Conservation (phyloP, 2,113 vertebrate genomes). For the Tinamus guttatus region DNA sequence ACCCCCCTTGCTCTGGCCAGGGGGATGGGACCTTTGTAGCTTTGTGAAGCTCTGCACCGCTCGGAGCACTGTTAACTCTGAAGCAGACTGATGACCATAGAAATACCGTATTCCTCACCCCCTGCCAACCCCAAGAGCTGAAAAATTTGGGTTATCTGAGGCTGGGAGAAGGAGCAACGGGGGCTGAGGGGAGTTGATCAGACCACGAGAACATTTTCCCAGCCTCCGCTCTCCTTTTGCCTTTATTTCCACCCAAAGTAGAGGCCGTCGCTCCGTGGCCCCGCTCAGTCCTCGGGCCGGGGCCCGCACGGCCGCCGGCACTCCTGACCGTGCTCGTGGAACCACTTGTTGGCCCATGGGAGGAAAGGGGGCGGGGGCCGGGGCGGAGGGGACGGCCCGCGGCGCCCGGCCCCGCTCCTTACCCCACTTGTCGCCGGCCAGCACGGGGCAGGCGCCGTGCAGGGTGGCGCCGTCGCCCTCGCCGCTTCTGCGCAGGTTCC, state of each 20-base stretch:
- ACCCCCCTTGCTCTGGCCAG: too few species aligned
- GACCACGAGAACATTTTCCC: too few species aligned
- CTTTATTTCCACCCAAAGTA: neutral
- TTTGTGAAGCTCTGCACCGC: neutral
- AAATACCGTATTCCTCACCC: fast-evolving
- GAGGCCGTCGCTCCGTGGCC: neutral
- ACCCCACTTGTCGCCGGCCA: constrained; percentile 96
- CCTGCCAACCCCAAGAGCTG: too few species aligned
- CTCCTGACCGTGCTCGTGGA: constrained; percentile 93
- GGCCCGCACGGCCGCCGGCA: constrained; percentile 85
- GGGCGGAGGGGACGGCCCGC: too few species aligned
- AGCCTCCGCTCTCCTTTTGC: neutral
- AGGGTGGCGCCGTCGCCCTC: constrained; percentile 86
- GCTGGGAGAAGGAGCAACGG: neutral
- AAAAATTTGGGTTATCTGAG: neutral
- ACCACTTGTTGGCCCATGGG: constrained; percentile 95
- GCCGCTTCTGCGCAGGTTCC: constrained; percentile 92
- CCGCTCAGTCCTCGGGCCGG: constrained; percentile 80
- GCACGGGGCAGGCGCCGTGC: constrained; percentile 91
- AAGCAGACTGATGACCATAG: neutral
- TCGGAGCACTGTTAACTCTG: neutral
- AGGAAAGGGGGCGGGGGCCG: neutral
- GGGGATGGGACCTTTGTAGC: too few species aligned
- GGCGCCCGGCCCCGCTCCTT: neutral
- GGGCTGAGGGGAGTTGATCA: too few species aligned